phyloP scores from a whole-genome alignment of 2,797 vertebrate species.

The Apogon hyalosoma region DNA sequence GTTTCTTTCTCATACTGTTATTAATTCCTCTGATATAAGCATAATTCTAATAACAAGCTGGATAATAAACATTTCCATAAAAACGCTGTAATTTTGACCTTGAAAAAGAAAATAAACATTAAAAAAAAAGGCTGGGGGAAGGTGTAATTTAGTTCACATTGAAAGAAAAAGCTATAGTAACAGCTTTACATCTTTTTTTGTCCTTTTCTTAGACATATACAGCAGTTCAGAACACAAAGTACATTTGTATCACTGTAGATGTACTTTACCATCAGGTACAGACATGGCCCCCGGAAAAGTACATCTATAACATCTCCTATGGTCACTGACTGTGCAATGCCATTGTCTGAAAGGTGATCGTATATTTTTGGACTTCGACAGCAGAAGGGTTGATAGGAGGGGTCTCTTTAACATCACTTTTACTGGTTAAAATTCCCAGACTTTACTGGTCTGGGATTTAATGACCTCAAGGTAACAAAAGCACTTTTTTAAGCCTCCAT shows the following conservation, averaged over 20 bases:
- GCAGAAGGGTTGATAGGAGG: conserved; percentile 7
- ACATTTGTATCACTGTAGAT: neutral
- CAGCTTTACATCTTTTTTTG: neutral
- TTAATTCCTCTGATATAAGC: neutral
- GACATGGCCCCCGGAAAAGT: conserved; percentile 17
- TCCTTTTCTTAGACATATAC: neutral
- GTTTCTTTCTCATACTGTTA: neutral
- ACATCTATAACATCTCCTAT: conserved; percentile 12
- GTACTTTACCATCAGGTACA: conserved; percentile 6
- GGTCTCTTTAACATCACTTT: neutral
- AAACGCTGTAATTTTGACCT: no score
- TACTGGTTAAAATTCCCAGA: neutral
- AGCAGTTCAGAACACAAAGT: conserved; percentile 2
- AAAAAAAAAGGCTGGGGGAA: no score
- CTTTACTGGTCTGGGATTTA: neutral
- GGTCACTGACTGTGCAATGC: neutral
- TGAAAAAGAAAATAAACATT: no score
- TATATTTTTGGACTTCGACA: conserved; percentile 27
- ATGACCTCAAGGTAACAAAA: neutral
- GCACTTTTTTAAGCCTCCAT: conserved; percentile 1
- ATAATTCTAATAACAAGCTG: conserved; percentile 1
- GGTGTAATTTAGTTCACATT: no score
- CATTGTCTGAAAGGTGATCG: neutral
- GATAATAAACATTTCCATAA: conserved; percentile 4
- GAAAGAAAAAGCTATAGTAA: no score